phyloP scores from a whole-genome alignment of 2,888 invertebrate species.

The Drosophila parthenogenetica region DNA sequence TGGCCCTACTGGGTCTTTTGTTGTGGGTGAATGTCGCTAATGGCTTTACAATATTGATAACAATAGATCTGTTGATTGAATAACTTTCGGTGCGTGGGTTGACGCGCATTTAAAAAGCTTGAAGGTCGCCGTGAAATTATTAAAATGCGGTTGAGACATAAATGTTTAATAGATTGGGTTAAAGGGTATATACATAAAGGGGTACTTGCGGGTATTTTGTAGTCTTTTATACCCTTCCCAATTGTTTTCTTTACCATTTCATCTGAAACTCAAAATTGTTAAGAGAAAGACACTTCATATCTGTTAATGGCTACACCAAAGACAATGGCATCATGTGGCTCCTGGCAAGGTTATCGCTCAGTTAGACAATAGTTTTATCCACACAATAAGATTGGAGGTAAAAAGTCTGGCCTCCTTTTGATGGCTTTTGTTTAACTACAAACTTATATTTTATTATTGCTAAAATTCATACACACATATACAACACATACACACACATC shows the following conservation, averaged over 20 bases:
- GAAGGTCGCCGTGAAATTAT: slow-evolving; percentile 65
- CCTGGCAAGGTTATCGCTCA: slow-evolving; percentile 45
- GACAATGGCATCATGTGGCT: slow-evolving; percentile 34
- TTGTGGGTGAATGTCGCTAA: slow-evolving; percentile 53
- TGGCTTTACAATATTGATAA: slow-evolving; percentile 42
- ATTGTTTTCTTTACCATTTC: slow-evolving; percentile 44
- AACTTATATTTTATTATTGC: slow-evolving; percentile 58
- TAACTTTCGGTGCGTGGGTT: slow-evolving; percentile 69
- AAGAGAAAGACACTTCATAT: slow-evolving; percentile 14
- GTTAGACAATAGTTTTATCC: background rate
- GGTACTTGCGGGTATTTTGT: background rate
- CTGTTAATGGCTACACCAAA: slow-evolving; percentile 9
- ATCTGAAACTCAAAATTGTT: slow-evolving; percentile 35
- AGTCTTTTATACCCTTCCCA: slow-evolving; percentile 1
- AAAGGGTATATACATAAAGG: too few species aligned
- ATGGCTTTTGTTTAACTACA: slow-evolving; percentile 45
- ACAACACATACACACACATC: slow-evolving; percentile 26
- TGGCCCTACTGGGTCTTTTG: slow-evolving; percentile 13
- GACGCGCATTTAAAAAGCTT: slow-evolving; percentile 16
- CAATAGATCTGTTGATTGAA: slow-evolving; percentile 70
- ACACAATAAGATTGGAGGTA: background rate
- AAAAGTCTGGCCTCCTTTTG: background rate
- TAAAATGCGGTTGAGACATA: slow-evolving; percentile 41
- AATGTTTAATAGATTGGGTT: slow-evolving; percentile 25
- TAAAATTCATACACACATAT: slow-evolving; percentile 17